A percentile compares a stretch with the other conserved stretches of the same genome.
Evolutionary conservation across 2,797 vertebrate species (phyloP).

Genomic region (Cossypha caffra): DNA sequence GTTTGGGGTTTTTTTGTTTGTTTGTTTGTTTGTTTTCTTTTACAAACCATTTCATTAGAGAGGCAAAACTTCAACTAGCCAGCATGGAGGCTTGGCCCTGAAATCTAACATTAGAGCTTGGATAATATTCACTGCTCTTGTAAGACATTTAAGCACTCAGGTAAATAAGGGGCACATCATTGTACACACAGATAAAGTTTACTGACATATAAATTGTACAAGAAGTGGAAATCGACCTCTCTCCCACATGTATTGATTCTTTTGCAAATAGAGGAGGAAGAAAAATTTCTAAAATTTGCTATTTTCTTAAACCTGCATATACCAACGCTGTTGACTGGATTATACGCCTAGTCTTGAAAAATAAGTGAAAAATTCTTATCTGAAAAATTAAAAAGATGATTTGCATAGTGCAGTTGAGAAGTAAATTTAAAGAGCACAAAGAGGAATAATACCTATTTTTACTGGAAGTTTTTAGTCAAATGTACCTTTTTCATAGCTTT

Average conservation of each 20-base stretch:
- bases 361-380: neutral
- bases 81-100: neutral
- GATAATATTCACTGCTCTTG: neutral
- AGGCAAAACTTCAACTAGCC: neutral
- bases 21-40: neutral
- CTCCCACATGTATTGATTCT: neutral
- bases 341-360: neutral
- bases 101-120: neutral
- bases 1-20: neutral
- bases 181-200: neutral
- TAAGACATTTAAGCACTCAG: neutral
- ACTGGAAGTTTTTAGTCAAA: neutral
- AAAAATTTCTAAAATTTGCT: neutral
- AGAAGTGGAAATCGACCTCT: neutral
- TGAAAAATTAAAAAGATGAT: neutral
- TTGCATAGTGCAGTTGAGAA: neutral
- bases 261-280: neutral
- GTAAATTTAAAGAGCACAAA: neutral
- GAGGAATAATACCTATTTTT: neutral
- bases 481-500: neutral
- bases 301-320: neutral
- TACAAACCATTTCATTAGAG: neutral
- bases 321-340: neutral
- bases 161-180: neutral
- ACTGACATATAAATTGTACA: neutral